These are phyloP conservation scores for Cynopterus sphinx DNA, from an alignment of 2,797 vertebrate genomes.

Conservation along the genomic window DNA sequence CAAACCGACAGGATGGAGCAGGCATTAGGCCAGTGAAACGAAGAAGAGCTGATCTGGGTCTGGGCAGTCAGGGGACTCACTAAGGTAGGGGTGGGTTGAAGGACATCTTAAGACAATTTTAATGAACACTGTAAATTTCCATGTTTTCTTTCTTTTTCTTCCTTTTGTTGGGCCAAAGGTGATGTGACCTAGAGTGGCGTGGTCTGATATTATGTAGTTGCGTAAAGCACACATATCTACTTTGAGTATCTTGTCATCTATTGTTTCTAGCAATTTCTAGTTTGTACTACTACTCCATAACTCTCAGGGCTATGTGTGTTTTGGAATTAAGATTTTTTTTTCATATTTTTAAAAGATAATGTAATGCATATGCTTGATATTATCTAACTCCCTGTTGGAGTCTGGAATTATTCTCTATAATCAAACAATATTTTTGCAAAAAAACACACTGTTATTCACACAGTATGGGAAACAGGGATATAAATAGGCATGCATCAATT, in stretches of 20 bases:
- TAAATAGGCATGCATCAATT: not conserved
- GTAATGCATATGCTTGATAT: not conserved
- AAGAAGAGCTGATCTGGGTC: too few species aligned
- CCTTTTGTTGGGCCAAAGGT: not conserved
- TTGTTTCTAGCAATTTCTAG: not conserved
- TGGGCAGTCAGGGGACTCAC: too few species aligned
- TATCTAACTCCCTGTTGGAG: not conserved
- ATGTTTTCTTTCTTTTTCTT: not conserved
- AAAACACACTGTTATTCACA: not conserved
- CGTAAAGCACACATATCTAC: not conserved
- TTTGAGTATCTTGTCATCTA: not conserved
- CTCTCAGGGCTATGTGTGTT: not conserved
- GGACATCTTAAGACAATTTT: not conserved
- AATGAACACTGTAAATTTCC: not conserved
- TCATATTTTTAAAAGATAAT: not conserved
- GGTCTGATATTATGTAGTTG: not conserved
- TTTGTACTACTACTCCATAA: not conserved
- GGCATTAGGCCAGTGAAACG: not conserved
- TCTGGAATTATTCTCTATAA: not conserved
- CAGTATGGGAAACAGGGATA: not conserved
- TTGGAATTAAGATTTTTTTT: not conserved
- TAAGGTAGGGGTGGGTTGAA: too few species aligned
- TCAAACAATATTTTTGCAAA: not conserved
- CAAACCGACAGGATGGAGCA: not conserved
- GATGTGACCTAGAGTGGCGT: not conserved